These are phyloP conservation scores for Dryas iulia DNA, from an alignment of 1,140 invertebrate genomes.

Conservation along the genomic window DNA sequence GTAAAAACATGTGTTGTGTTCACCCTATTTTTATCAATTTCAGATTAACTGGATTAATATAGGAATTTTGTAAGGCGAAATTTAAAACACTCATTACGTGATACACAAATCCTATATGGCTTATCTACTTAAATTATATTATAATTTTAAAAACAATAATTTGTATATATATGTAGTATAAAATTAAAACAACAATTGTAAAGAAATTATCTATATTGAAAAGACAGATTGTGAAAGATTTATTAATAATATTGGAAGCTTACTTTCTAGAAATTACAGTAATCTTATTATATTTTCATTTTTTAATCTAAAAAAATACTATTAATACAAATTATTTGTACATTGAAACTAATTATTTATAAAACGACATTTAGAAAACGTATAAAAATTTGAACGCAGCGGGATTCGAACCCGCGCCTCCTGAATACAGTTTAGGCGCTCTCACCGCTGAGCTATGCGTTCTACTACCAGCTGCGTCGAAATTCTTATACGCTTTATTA, in stretches of 20 bases:
- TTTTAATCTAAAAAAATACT: no score
- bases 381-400: no score
- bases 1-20: neutral
- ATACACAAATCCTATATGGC: neutral
- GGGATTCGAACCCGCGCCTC: no score
- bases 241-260: neutral
- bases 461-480: no score
- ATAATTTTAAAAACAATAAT: neutral
- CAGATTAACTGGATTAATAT: constrained; percentile 22
- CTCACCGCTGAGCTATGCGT: no score
- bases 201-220: neutral
- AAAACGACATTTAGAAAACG: no score
- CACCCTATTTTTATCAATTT: constrained; percentile 16
- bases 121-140: neutral
- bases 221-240: neutral
- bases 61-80: constrained; percentile 7
- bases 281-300: no score
- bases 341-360: no score
- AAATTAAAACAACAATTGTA: neutral
- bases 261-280: neutral
- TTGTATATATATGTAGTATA: neutral
- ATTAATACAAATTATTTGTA: no score
- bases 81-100: neutral
- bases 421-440: no score
- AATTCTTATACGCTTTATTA: no score